Conservation (phyloP, 2,888 invertebrate genomes). For the Caenorhabditis angaria region DNA sequence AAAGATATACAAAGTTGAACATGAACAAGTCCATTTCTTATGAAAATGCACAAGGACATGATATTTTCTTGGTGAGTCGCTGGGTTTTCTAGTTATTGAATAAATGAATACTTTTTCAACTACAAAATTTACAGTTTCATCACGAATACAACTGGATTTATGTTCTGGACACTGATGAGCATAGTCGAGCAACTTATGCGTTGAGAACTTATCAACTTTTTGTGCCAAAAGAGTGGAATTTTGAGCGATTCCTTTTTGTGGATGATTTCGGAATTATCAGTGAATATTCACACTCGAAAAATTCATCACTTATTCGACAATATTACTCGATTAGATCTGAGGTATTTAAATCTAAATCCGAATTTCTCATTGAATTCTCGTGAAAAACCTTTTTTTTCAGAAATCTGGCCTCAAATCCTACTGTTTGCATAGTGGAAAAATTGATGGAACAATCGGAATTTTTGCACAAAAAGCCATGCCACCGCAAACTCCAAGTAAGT, state of each 20-base stretch:
- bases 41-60: too few relatives aligned
- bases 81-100: too few relatives aligned
- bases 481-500: background rate
- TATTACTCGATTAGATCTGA: background rate
- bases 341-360: background rate
- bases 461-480: constrained; percentile 6
- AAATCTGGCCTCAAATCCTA: constrained; percentile 17
- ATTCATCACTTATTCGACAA: background rate
- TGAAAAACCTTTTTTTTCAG: constrained; percentile 5
- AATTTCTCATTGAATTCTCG: background rate
- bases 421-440: constrained; percentile 20
- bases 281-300: background rate
- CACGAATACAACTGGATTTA: background rate
- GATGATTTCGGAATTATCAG: background rate
- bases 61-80: too few relatives aligned
- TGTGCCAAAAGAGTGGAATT: background rate
- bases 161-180: background rate
- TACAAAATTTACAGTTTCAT: background rate
- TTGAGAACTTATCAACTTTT: background rate
- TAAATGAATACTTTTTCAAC: too few relatives aligned
- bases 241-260: background rate
- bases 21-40: too few relatives aligned
- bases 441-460: constrained; percentile 22
- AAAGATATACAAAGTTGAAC: too few relatives aligned
- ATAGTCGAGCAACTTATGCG: background rate